phyloP scores from a whole-genome alignment of 1,140 invertebrate species.

The Pseudoatta argentina region DNA sequence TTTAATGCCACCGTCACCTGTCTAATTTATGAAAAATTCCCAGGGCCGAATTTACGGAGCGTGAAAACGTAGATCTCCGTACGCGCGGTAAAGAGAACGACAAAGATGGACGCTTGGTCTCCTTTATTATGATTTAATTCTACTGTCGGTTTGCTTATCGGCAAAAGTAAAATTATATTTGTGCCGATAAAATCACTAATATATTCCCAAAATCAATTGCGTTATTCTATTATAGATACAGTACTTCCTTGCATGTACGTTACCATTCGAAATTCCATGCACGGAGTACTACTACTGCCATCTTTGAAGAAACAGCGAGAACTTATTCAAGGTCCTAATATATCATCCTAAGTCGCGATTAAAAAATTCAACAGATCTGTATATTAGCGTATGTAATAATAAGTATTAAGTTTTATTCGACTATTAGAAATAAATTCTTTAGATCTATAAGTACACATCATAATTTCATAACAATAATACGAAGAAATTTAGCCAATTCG shows the following conservation, averaged over 20 bases:
- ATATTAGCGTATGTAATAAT: neutral
- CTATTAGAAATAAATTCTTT: neutral
- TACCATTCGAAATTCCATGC: no score
- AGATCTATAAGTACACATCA: neutral
- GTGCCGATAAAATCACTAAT: constrained; percentile 8
- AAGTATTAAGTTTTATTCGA: neutral
- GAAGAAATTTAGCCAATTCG: neutral
- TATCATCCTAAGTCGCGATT: neutral
- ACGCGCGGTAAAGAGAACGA: constrained; percentile 50
- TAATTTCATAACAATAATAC: no score
- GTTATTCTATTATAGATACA: no score
- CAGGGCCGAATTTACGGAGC: constrained; percentile 73
- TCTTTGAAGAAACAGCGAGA: no score
- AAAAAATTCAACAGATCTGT: constrained; percentile 13
- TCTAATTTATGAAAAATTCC: constrained; percentile 78
- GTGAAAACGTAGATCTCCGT: constrained; percentile 66
- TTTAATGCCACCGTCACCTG: constrained; percentile 74
- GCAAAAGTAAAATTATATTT: neutral
- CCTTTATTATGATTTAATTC: constrained; percentile 63
- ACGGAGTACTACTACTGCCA: no score
- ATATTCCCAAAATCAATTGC: neutral
- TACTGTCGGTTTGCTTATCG: neutral
- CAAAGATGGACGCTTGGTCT: constrained; percentile 35
- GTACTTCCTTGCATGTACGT: no score
- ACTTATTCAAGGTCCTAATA: no score